Base-by-base conservation (phyloP, 92 coral and sea anemone species). In the Umimayanthus kanabou region DNA sequence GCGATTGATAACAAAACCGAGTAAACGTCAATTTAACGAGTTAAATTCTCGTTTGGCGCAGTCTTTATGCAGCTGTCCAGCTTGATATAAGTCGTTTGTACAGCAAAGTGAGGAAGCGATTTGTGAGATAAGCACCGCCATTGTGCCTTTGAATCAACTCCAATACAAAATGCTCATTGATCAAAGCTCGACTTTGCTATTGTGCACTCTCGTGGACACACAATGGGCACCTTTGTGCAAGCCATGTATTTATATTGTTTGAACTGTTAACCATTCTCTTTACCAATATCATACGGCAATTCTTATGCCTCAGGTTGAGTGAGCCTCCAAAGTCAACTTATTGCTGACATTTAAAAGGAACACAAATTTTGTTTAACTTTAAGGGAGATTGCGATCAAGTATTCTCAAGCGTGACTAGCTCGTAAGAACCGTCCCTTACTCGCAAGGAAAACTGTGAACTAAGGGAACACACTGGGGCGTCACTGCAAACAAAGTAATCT, bases 51-150 rank as follows among this genome's bases (percentile, higher is more conserved):
- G 89, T 91, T 90, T 79, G 77, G 89, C 87, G 79, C 64, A 64
- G 29, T 81, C 91, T 85, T 91, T 91, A 74, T 37, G 79, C 91
- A 91, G 93, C 93, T 91, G 93, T 85, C 77, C 84, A 45, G 84
- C 70, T 55, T 37, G 89, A 91, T 91, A 91, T 91, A 72, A 84
- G 45, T 47, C 87, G 87, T 83, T 70, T 83, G 77, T 39, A 16
- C 87, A 65, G 87, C n/a, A 29, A 83, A 83, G 78, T 45, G 79
- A 70, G 64, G 73, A 83, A 69, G 47, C 65, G 66, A 45, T 83
- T 43, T 28, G 16, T 39, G 39, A 16, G 50, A 42, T 67, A 71
- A 67, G 65, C 65, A 47, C 78, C 39, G 66, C 57, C 87, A 70
- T 83, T 83, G 78, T 69, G 66, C 45, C 25, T 50, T 47, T 83